A percentile compares a stretch with the other conserved stretches of the same genome.
These are phyloP conservation scores for Pteropus rufus DNA, from an alignment of 2,797 vertebrate species.

Conservation along the genomic window DNA sequence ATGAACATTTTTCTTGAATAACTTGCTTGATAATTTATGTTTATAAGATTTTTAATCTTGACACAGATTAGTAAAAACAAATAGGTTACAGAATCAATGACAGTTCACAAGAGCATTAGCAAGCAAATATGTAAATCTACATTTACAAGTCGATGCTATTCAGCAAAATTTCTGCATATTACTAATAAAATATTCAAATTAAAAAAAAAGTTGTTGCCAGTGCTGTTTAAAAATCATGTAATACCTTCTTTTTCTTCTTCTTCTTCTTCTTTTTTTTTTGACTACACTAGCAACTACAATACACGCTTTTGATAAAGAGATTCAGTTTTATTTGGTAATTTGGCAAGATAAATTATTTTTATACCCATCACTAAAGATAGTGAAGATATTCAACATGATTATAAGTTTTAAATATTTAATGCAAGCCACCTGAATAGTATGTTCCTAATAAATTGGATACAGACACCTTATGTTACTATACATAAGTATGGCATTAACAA, in stretches of 20 bases:
- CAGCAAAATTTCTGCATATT: neutral
- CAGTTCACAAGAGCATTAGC: neutral
- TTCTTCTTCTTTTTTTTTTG: neutral
- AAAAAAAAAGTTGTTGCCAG: neutral
- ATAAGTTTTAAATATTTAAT: neutral
- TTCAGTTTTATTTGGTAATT: neutral
- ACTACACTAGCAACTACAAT: neutral
- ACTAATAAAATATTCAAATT: neutral
- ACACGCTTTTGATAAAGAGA: neutral
- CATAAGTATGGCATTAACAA: neutral
- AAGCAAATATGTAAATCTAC: neutral
- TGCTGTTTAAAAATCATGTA: neutral
- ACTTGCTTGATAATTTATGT: neutral
- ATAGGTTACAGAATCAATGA: neutral
- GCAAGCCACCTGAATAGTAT: neutral
- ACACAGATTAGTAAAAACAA: constrained; percentile 10
- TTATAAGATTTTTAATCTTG: constrained; percentile 2
- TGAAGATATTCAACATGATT: neutral
- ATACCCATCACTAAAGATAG: neutral
- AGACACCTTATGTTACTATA: neutral
- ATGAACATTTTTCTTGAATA: neutral
- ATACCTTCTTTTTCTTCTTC: neutral
- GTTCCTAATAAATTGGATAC: neutral
- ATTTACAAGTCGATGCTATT: neutral
- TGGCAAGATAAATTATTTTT: constrained; percentile 17